phyloP scores from a whole-genome alignment of 2,888 invertebrate genomes.

The Drosophila eohydei region DNA sequence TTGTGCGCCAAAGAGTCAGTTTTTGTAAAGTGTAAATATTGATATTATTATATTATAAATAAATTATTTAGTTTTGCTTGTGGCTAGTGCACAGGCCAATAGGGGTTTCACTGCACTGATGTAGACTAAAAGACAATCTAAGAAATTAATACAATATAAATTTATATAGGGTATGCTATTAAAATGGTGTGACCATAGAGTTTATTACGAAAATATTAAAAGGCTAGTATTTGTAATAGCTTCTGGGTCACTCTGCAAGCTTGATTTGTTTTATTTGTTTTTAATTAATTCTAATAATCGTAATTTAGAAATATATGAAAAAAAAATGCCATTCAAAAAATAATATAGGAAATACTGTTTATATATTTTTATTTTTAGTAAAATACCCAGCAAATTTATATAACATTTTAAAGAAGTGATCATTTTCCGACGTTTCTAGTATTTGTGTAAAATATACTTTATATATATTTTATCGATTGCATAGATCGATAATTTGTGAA shows the following conservation, averaged over 20 bases:
- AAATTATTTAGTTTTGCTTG: background rate
- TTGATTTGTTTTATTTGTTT: too few species aligned
- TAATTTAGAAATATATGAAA: too few species aligned
- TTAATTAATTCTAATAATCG: too few species aligned
- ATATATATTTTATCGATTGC: background rate
- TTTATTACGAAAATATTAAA: background rate
- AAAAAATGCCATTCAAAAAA: too few species aligned
- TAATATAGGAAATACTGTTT: too few species aligned
- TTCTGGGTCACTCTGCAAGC: too few species aligned
- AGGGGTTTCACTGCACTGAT: too few species aligned
- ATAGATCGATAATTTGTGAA: background rate
- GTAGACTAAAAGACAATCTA: background rate
- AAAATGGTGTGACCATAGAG: background rate
- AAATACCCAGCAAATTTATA: too few species aligned
- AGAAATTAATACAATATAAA: background rate
- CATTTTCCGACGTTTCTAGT: background rate
- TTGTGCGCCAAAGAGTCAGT: background rate
- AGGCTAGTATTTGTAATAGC: background rate
- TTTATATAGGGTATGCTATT: background rate
- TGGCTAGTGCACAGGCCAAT: too few species aligned
- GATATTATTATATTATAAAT: background rate
- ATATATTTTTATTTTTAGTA: too few species aligned
- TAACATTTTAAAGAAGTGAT: background rate
- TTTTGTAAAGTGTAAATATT: background rate
- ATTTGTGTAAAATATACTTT: background rate